Base-by-base conservation (phyloP, 2,888 invertebrate species). In the Hypena proboscidalis region DNA sequence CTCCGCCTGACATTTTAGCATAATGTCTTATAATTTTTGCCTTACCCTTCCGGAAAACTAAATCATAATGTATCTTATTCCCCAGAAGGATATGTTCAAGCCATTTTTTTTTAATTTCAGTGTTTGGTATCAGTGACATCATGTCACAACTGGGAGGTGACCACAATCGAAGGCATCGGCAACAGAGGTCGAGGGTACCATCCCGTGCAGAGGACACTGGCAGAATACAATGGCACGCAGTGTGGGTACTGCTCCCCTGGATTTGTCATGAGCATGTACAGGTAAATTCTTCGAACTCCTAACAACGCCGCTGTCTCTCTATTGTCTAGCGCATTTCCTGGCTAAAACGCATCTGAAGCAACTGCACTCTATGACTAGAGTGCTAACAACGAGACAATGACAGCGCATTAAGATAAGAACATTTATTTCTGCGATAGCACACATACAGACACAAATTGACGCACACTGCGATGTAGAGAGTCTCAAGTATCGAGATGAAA, bases 201-300 rank as follows among this genome's bases (percentile, higher is more conserved):
- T 64, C 88, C 92, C 0, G 84, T 95, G 8, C 95, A 95, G 73
- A 85, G 87, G 41, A 78, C 92, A 1, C 70, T 95, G 22, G 94
- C 93, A 0, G 83, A 92, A 26, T 89, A 92, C 64, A 93, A 94
- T 66, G 95, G 95, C 0, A 92, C 93, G 0, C 95, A 95, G 74
- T 95, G 95, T 70, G 95, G 95, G 0, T 95, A 91, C 73, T 96
- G 96, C 69, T 93, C 94, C 13, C 93, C 95, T 0, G 96, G 95
- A 4, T 95, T 95, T 93, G 92, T 96, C 23, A 95, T 95, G 95
- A 93, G 93, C 64, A 95, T 95, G 94, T 93, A 93, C 77, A 80
- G 85, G 80, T 80, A 69, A 58, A 26, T 9, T n/a, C n/a, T 3
- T 8, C 15, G n/a, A 15, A 2, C n/a, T n/a, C n/a, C n/a, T n/a